Evolutionary conservation across 2,797 vertebrate species (phyloP).

Genomic region (Peromyscus eremicus): DNA sequence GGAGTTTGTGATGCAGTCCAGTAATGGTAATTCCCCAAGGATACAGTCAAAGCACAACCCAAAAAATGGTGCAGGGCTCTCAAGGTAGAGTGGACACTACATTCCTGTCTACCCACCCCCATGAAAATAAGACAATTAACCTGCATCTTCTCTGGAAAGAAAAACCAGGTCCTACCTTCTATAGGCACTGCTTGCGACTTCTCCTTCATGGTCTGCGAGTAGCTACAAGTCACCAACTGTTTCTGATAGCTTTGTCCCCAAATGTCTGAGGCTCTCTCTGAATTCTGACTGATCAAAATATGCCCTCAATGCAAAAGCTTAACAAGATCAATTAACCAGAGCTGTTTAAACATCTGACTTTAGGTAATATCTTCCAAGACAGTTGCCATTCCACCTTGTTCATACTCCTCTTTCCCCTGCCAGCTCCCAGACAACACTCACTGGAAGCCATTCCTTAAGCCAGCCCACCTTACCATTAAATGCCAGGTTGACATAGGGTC

Average conservation of each 20-base stretch:
- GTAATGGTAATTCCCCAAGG: neutral
- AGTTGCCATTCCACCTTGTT: slow-evolving; percentile 50
- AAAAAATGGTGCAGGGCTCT: neutral
- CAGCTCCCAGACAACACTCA: neutral
- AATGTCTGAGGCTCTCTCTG: neutral
- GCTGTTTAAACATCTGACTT: slow-evolving; percentile 56
- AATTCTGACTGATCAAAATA: slow-evolving; percentile 51
- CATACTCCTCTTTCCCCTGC: neutral
- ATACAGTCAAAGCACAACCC: neutral
- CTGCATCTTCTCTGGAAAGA: neutral
- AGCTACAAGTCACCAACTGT: slow-evolving; percentile 23
- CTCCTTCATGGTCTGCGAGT: neutral
- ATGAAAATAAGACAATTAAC: slow-evolving; percentile 30
- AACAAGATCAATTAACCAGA: slow-evolving; percentile 65
- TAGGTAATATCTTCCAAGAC: slow-evolving; percentile 59
- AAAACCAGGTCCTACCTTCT: neutral
- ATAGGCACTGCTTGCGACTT: neutral
- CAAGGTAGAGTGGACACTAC: neutral
- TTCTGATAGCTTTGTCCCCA: slow-evolving; percentile 54
- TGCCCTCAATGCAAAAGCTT: neutral
- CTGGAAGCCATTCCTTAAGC: neutral
- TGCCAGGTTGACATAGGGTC: slow-evolving; percentile 28
- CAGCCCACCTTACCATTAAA: slow-evolving; percentile 30
- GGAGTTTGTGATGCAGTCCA: neutral
- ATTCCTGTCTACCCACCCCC: neutral